Evolutionary conservation across 2,113 vertebrate genomes (phyloP), one percentile per base, ranked within the genome.

Genomic region (Mola mola): DNA sequence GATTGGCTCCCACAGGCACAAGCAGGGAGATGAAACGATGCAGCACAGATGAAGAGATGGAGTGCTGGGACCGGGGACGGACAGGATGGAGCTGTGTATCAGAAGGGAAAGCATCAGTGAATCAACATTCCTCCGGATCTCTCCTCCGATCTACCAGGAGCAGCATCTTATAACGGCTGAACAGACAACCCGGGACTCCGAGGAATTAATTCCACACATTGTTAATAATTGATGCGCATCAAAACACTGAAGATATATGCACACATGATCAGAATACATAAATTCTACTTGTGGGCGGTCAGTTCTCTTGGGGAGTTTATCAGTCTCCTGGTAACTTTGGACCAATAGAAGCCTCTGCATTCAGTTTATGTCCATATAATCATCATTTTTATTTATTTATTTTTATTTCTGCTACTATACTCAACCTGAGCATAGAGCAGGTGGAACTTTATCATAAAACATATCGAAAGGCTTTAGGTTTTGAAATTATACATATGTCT

Each of bases 181-280:
- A 42, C 41, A 70, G 56, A 77, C 70, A 58, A 66, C 42, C 66
- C 41, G 33, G 33, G 59, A 67, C 75, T 78, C 34, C 1, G 1
- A 43, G 67, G 67, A 63, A 75, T 85, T 74, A 50, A 87, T 82
- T 78, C 72, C 78, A 65, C 72, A 70, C 61, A 36, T 41, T 66
- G 42, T 88, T 72, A 90, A 89, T 84, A 88, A 87, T 90, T 78
- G 38, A 88, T 90, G 82, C 40, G 69, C 62, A 78, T 83, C 74
- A 85, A 85, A 87, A 87, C 80, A 87, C 41, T 67, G 65, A 68
- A 48, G 64, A 74, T 74, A 75, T 76, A 80, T 72, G 60, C 72
- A 85, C 59, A 82, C 75, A 67, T 76, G 63, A 79, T 77, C 71
- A 71, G 71, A 86, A 83, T 86, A 51, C 26, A 72, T 56, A 79